phyloP scores from a whole-genome alignment of 2,888 invertebrate genomes.

The Anthophora plumipes region DNA sequence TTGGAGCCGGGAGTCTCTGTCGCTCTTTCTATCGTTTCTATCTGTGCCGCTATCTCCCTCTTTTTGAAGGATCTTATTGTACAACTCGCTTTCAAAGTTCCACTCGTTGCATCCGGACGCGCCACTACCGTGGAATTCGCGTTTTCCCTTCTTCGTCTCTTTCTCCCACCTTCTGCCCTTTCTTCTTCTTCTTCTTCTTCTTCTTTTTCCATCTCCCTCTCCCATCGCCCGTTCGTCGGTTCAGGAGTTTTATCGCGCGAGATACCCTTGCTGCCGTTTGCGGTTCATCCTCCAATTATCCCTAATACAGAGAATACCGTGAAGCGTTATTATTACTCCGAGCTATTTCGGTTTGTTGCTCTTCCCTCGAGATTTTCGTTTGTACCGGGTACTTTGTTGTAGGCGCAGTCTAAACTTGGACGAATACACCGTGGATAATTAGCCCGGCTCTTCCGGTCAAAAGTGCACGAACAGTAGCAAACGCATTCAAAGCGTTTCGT shows the following conservation, averaged over 20 bases:
- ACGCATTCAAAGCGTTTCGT: neutral
- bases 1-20: conserved; percentile 50
- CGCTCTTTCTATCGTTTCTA: conserved; percentile 49
- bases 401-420: conserved; percentile 20
- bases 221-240: neutral
- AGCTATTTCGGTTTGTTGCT: conserved; percentile 69
- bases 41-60: conserved; percentile 57
- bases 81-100: conserved; percentile 69
- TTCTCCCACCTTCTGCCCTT: conserved; percentile 7
- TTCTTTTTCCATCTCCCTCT: neutral
- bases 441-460: neutral
- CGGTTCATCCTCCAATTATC: conserved; percentile 79
- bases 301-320: conserved; percentile 74
- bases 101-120: conserved; percentile 69
- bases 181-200: conserved; percentile 5
- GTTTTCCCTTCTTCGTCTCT: conserved; percentile 63
- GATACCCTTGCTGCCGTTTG: conserved; percentile 72
- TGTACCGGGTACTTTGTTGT: conserved; percentile 32
- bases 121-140: conserved; percentile 70
- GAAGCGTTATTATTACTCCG: conserved; percentile 73
- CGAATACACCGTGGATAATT: conserved; percentile 15
- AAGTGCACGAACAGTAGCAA: neutral
- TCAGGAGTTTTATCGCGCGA: conserved; percentile 70
- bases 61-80: conserved; percentile 66
- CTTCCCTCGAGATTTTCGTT: conserved; percentile 49